These are phyloP conservation scores for Agraylea sexmaculata DNA, from an alignment of 1,140 invertebrate genomes.

Conservation along the genomic window DNA sequence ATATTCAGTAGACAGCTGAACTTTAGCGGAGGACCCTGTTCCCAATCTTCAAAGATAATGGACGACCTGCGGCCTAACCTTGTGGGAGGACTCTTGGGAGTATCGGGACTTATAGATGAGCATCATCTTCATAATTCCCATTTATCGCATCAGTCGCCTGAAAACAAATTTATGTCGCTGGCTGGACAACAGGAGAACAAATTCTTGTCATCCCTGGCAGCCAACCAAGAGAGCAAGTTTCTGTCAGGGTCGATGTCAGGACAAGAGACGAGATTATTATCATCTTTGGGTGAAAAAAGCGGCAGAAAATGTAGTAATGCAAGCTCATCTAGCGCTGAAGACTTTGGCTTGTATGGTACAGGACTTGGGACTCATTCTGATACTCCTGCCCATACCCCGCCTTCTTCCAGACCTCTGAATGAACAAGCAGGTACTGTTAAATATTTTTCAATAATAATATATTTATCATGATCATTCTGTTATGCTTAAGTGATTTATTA, in stretches of 20 bases:
- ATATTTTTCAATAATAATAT: no score
- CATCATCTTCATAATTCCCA: conserved; percentile 45
- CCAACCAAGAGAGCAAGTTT: conserved; percentile 31
- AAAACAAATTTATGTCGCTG: conserved; percentile 34
- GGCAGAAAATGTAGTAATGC: conserved; percentile 60
- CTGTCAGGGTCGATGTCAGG: conserved; percentile 32
- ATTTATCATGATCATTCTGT: no score
- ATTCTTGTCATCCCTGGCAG: conserved; percentile 35
- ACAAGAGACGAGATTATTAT: conserved; percentile 29
- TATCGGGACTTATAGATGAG: conserved; percentile 63
- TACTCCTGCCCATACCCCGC: conserved; percentile 45
- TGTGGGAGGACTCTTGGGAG: conserved; percentile 60
- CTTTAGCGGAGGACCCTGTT: conserved; percentile 55
- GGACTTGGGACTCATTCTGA: conserved; percentile 36
- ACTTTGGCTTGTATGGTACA: conserved; percentile 57
- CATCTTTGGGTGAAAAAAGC: conserved; percentile 38
- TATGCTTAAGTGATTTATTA: no score
- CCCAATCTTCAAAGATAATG: conserved; percentile 63
- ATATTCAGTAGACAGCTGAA: conserved; percentile 78
- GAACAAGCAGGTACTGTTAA: conserved; percentile 47
- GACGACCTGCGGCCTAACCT: conserved; percentile 72
- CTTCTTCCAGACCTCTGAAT: conserved; percentile 36
- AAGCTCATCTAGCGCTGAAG: conserved; percentile 64
- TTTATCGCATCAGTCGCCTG: conserved; percentile 33
- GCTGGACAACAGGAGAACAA: conserved; percentile 36